Conservation (phyloP, 2,113 vertebrate species). For the Oxyura jamaicensis region DNA sequence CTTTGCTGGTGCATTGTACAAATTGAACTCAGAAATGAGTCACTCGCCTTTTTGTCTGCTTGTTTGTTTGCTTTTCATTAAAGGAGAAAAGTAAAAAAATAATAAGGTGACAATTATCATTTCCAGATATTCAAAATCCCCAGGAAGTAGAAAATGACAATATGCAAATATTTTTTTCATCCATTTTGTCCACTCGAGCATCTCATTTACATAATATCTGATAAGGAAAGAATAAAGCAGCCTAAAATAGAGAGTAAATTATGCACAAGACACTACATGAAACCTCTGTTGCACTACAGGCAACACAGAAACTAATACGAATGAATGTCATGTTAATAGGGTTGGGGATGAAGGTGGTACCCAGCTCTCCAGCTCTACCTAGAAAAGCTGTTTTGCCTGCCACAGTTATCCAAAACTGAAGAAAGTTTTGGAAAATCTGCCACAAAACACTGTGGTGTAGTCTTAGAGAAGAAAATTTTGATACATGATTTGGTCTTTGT, state of each 20-base stretch:
- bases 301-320: not conserved
- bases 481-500: not conserved
- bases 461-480: not conserved
- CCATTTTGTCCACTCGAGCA: not conserved
- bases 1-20: not conserved
- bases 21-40: not conserved
- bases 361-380: not conserved
- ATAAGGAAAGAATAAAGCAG: not conserved
- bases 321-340: not conserved
- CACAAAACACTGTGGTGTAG: not conserved
- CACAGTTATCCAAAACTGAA: not conserved
- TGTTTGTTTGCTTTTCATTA: no score
- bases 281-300: not conserved
- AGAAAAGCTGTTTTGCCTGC: not conserved
- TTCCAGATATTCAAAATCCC: rapidly evolving
- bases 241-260: not conserved
- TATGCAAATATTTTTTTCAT: rapidly evolving
- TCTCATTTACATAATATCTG: not conserved
- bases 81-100: no score
- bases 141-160: not conserved
- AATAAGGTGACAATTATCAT: rapidly evolving
- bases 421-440: not conserved
- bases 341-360: not conserved
- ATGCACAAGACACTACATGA: not conserved
- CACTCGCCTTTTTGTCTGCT: not conserved